A percentile compares a stretch with the other conserved stretches of the same genome.
Conservation (phyloP, 2,888 invertebrate genomes). For the Pseudanteris insignis region DNA sequence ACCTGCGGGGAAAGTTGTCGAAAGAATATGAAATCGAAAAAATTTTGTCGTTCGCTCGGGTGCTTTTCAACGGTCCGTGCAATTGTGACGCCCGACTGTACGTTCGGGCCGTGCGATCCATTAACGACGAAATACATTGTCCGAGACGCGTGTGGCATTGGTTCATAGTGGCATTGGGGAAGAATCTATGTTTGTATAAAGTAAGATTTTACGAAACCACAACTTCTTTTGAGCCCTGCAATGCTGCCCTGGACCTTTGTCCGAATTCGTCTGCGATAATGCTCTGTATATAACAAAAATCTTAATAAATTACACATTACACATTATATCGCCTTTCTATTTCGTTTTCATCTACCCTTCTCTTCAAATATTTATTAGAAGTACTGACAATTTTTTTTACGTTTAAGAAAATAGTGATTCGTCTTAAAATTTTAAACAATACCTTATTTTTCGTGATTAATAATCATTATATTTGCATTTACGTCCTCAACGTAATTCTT, state of each 20-base stretch:
- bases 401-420: background rate
- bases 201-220: conserved; percentile 41
- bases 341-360: too few relatives aligned
- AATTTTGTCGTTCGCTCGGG: conserved; percentile 16
- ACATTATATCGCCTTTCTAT: conserved; percentile 1
- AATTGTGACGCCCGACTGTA: conserved; percentile 25
- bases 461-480: too few relatives aligned
- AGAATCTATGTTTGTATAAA: conserved; percentile 52
- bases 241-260: conserved; percentile 65
- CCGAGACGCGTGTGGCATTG: conserved; percentile 55
- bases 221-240: conserved; percentile 49
- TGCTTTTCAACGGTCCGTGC: conserved; percentile 29
- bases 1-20: conserved; percentile 12
- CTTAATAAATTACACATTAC: conserved; percentile 52
- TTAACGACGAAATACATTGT: conserved; percentile 28
- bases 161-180: conserved; percentile 64
- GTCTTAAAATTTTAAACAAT: background rate
- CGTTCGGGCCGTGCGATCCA: conserved; percentile 23
- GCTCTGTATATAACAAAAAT: conserved; percentile 57
- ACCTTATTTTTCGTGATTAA: too few relatives aligned
- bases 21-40: conserved; percentile 11
- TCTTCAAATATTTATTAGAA: background rate
- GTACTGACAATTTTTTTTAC: background rate
- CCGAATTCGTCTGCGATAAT: conserved; percentile 55
- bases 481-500: too few relatives aligned